Evolutionary conservation across 2,113 vertebrate genomes (phyloP).

Genomic region (Saccopteryx leptura): DNA sequence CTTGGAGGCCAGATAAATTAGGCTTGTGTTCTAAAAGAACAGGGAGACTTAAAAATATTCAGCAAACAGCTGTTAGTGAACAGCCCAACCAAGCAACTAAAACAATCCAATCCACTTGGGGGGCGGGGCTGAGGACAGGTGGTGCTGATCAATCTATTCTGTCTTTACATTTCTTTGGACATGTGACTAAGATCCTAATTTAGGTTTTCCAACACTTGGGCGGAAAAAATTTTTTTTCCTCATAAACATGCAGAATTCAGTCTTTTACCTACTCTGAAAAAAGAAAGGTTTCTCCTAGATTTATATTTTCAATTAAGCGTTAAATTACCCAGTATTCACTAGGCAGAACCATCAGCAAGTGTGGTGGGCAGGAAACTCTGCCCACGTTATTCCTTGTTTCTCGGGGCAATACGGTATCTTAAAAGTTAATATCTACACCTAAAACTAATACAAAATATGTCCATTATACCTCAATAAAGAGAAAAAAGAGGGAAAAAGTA

Average conservation of each 20-base stretch:
- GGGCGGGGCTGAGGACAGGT: slow-evolving; percentile 24
- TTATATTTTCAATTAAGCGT: slow-evolving; percentile 30
- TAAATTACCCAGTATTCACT: slow-evolving; percentile 41
- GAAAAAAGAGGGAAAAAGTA: not conserved
- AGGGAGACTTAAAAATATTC: slow-evolving; percentile 77
- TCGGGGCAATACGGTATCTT: not conserved
- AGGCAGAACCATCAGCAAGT: not conserved
- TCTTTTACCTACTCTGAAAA: not conserved
- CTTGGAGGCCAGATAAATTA: slow-evolving; percentile 67
- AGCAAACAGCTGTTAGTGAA: slow-evolving; percentile 67
- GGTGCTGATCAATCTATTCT: slow-evolving; percentile 43
- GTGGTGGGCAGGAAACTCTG: not conserved
- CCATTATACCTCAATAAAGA: not conserved
- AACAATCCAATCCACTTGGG: slow-evolving; percentile 58
- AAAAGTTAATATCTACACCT: slow-evolving; percentile 18
- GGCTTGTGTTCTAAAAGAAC: slow-evolving; percentile 76
- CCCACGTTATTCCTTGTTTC: not conserved
- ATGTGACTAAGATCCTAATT: slow-evolving; percentile 9
- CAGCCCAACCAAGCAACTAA: slow-evolving; percentile 53
- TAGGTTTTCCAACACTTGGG: not conserved
- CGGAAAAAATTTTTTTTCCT: not conserved
- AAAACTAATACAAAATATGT: not conserved
- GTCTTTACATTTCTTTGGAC: slow-evolving; percentile 18
- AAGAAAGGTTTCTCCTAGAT: slow-evolving; percentile 44
- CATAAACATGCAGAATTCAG: slow-evolving; percentile 41